These are phyloP conservation scores for Caenorhabditis elegans DNA, from an alignment of 1,140 invertebrate genomes.

Conservation along the genomic window DNA sequence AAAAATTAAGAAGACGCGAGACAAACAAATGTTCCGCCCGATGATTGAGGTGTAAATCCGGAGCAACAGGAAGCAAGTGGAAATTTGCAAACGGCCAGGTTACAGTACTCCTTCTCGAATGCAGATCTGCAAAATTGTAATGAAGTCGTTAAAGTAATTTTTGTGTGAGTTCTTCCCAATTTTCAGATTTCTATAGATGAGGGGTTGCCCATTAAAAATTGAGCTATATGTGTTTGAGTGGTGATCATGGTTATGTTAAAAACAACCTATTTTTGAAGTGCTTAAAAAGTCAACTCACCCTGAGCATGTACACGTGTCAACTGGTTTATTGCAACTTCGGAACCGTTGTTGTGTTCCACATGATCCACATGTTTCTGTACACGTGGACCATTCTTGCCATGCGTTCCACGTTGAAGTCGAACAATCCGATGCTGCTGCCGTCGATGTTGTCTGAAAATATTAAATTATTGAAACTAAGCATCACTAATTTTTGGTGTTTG, in stretches of 20 bases:
- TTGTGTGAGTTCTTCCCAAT: too few relatives aligned
- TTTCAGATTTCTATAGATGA: too few relatives aligned
- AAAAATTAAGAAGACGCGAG: neutral
- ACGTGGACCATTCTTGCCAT: constrained; percentile 25
- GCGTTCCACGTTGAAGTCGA: neutral
- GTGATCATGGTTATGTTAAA: too few relatives aligned
- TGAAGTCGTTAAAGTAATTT: too few relatives aligned
- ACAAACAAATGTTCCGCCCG: constrained; percentile 23
- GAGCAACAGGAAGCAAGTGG: constrained; percentile 11
- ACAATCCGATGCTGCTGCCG: neutral
- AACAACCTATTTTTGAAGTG: neutral
- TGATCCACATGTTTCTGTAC: constrained; percentile 29
- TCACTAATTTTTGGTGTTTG: too few relatives aligned
- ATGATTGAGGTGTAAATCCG: neutral
- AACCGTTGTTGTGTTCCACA: constrained; percentile 20
- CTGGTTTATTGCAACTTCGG: constrained; percentile 20
- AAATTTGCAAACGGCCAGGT: constrained; percentile 11
- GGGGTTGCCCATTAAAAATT: too few relatives aligned
- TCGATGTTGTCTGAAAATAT: neutral
- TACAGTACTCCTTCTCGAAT: constrained; percentile 10
- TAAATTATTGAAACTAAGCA: too few relatives aligned
- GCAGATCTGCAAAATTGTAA: neutral
- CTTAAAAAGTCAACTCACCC: neutral
- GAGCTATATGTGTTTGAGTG: too few relatives aligned
- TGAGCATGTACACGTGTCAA: neutral